A percentile compares a stretch with the other conserved stretches of the same genome.
These are phyloP conservation scores for Zaprionus davidi DNA, from an alignment of 1,140 invertebrate genomes.

Conservation along the genomic window DNA sequence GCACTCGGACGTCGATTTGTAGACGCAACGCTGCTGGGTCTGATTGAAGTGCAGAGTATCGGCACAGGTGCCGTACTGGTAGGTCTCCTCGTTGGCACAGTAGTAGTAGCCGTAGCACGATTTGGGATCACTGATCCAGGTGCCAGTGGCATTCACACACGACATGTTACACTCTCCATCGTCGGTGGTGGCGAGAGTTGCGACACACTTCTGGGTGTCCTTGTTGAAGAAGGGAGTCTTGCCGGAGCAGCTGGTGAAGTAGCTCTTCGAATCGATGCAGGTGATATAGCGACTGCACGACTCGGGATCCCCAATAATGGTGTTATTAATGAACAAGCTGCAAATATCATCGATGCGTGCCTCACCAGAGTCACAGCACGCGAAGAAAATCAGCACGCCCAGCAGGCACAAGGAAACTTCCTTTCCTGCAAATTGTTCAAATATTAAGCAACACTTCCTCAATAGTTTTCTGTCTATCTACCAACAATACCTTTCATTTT, in stretches of 20 bases:
- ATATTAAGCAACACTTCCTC: background rate
- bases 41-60: conserved; percentile 59
- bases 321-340: conserved; percentile 54
- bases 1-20: conserved; percentile 43
- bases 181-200: conserved; percentile 19
- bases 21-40: conserved; percentile 54
- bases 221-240: conserved; percentile 67
- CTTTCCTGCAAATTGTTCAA: background rate
- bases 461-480: background rate
- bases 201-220: conserved; percentile 52
- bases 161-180: conserved; percentile 40
- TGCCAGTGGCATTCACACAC: conserved; percentile 26
- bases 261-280: conserved; percentile 46
- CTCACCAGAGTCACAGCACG: background rate
- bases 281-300: conserved; percentile 67
- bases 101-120: conserved; percentile 72
- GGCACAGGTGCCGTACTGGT: conserved; percentile 53
- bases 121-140: conserved; percentile 65
- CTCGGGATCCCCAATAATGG: conserved; percentile 61
- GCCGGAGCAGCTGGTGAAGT: conserved; percentile 47
- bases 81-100: conserved; percentile 45
- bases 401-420: background rate
- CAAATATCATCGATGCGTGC: conserved; percentile 60
- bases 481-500: conserved; percentile 28
- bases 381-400: conserved; percentile 17